These are phyloP conservation scores for Nowickia ferox DNA, from an alignment of 2,888 invertebrate genomes.

Conservation along the genomic window DNA sequence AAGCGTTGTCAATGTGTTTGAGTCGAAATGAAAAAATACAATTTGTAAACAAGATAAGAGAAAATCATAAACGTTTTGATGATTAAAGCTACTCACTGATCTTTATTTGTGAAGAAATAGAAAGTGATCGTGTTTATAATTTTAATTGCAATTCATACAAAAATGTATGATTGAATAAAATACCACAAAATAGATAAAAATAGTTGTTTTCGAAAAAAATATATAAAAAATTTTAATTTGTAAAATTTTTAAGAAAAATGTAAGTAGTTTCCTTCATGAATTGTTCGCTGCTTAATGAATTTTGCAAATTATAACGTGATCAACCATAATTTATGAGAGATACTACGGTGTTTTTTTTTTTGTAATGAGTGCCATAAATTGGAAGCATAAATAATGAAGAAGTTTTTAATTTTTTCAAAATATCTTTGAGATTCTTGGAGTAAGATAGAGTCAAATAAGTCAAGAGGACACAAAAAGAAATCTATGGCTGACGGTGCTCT, in stretches of 20 bases:
- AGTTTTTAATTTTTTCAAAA: no score
- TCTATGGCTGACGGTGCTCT: no score
- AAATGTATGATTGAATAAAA: no score
- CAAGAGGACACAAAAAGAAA: no score
- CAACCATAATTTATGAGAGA: not conserved
- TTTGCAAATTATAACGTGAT: not conserved
- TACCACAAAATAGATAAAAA: no score
- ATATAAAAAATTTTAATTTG: not conserved
- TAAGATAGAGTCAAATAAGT: no score
- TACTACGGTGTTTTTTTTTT: no score
- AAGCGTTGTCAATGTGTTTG: not conserved
- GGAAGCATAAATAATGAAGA: no score
- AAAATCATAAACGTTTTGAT: not conserved
- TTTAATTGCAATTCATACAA: not conserved
- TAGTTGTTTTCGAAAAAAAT: no score
- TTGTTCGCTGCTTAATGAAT: no score
- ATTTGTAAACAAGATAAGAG: not conserved
- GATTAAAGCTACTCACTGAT: not conserved
- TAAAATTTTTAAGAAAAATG: not conserved
- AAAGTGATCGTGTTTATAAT: conserved; percentile 16
- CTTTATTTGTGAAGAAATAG: not conserved
- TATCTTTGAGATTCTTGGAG: no score
- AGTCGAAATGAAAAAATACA: not conserved
- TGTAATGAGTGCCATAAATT: no score
- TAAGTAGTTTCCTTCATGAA: not conserved